Base-by-base conservation (phyloP, 2,113 vertebrate genomes). In the Symphodus melops region DNA sequence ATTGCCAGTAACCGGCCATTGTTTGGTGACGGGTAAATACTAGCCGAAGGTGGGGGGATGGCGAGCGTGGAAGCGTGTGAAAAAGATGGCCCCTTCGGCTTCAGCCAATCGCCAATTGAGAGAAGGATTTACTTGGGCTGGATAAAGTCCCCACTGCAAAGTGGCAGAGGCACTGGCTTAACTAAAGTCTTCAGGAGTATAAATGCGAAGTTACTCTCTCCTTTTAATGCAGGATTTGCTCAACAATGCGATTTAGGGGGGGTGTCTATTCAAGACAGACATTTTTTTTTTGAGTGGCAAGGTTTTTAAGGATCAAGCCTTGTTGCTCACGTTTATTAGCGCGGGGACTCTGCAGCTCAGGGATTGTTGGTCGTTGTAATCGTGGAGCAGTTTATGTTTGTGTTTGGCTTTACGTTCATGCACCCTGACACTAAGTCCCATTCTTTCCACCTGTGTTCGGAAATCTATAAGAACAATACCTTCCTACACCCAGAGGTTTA, bases 271-370 rank as follows among this genome's bases (percentile, higher is more conserved):
- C 95, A 91, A 68, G 91, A 85, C 49, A 77, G 80, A 87, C 81
- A 77, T 90, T 86, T 87, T 89, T 84, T 87, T 78, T 77, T 81
- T 57, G 74, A 85, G 75, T 81, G 95, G 95, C 92, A 93, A 95
- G 95, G 96, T 95, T 96, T 96, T 93, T 94, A 93, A 95, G 96
- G 95, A 96, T 96, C 95, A 96, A 93, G 95, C 94, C 95, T 95
- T 96, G 95, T 96, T 96, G 95, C 95, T 96, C 95, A 95, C 94
- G 95, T 97, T 97, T 97, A 96, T 96, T 96, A 95, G 95, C 91
- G 91, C 77, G 51, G 71, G 71, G 82, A 86, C 67, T 28, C 70
- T 3, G 11, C 72, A 59, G 90, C 88, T 90, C 73, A 69, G 72
- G 72, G 81, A 90, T 90, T 89, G 88, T 91, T 56, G 72, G 66